Evolutionary conservation across 2,797 vertebrate species (phyloP).

Genomic region (Staurois parvus): DNA sequence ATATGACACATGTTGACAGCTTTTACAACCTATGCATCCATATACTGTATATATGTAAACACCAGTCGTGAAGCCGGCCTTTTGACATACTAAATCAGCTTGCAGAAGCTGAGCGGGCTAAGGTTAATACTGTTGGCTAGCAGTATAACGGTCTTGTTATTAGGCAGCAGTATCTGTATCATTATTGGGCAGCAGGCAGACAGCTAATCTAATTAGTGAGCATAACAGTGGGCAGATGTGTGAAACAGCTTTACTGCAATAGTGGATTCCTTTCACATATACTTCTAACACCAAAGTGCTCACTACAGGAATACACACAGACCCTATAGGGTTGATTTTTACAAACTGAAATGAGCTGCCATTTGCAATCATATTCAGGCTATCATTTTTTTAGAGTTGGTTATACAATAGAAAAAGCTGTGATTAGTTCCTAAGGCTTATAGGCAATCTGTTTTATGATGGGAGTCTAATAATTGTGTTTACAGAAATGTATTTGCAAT

Average conservation of each 20-base stretch:
- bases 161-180: not conserved
- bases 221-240: not conserved
- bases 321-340: not conserved
- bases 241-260: not conserved
- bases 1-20: no score
- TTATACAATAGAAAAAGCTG: no score
- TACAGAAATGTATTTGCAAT: no score
- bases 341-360: not conserved
- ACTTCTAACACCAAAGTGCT: not conserved
- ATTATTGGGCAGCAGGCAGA: conserved; percentile 9
- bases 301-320: not conserved
- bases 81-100: not conserved
- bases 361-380: not conserved
- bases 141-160: not conserved
- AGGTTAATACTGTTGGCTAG: conserved; percentile 4
- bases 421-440: no score
- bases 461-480: no score
- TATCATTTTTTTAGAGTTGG: no score
- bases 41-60: not conserved
- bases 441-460: no score
- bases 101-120: not conserved
- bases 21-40: no score
- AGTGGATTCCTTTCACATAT: not conserved
- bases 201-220: conserved; percentile 12
- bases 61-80: not conserved